These are phyloP conservation scores for Lamprotornis superbus DNA, from an alignment of 2,113 vertebrate genomes.

Conservation along the genomic window DNA sequence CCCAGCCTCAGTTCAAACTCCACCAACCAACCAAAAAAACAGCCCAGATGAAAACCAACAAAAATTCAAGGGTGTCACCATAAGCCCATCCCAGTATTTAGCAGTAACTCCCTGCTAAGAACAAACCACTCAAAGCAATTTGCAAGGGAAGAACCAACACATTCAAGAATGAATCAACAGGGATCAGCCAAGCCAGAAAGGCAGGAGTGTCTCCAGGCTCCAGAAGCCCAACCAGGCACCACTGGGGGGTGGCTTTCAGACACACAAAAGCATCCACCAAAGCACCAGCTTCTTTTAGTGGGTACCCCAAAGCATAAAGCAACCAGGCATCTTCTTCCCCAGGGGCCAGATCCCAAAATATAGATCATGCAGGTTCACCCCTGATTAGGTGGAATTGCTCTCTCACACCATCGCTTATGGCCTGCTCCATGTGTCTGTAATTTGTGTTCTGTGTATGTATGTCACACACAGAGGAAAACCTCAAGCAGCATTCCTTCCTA, in stretches of 20 bases:
- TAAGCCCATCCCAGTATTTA: background rate
- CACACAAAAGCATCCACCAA: background rate
- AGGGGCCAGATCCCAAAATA: background rate
- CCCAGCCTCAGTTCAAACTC: background rate
- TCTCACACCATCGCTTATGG: background rate
- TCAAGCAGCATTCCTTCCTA: background rate
- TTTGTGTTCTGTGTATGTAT: background rate
- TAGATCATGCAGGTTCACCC: accelerated
- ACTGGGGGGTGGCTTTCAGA: background rate
- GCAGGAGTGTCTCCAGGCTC: background rate
- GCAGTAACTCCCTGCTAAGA: background rate
- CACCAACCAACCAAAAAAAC: background rate
- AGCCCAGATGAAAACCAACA: background rate
- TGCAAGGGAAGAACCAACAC: background rate
- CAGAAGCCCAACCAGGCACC: background rate
- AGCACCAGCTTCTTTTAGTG: background rate
- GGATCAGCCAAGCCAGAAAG: background rate
- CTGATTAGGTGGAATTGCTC: accelerated
- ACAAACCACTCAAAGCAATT: background rate
- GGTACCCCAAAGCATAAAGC: background rate
- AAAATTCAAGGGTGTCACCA: background rate
- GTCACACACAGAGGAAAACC: background rate
- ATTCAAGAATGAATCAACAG: background rate
- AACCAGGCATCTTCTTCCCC: background rate
- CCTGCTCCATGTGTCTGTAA: background rate